Base-by-base conservation (phyloP, 2,797 vertebrate species). In the Rhinatrema bivittatum region DNA sequence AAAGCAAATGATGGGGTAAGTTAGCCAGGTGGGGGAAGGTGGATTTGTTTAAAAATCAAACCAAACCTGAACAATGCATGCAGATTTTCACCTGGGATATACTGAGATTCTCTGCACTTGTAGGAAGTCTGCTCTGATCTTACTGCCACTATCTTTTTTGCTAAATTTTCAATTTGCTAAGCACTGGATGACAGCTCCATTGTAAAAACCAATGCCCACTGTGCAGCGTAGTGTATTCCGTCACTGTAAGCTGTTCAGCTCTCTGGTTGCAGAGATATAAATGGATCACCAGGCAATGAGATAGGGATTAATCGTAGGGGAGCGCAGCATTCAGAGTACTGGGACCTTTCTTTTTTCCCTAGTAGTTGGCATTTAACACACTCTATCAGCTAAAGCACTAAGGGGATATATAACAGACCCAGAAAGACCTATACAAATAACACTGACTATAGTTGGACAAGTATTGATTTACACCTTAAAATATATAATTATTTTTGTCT, bases 401-500 rank as follows among this genome's bases (percentile, higher is more conserved):
- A 60, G 48, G n/a, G 59, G 56, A 39, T 43, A 44, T 71, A 50
- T 78, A 76, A 78, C 69, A 81, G 77, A 74, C 73, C 60, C 2
- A 33, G 60, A 65, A 74, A 72, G 71, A 63, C 68, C 66, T 65
- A 79, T 81, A 77, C 81, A 81, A 74, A 71, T 52, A 76, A 49
- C 74, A 70, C 77, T 72, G 75, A 71, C 63, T 68, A 63, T 71
- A 19, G 50, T 44, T 56, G 70, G 63, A 69, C 61, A 50, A 65
- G 54, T 73, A 78, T 80, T 78, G 81, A 82, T 81, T 82, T 80
- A 82, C 65, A 72, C 74, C n/a, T n/a, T 66, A 72, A 72, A 76
- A 80, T 81, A 80, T 74, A 81, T n/a, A n/a, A n/a, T n/a, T n/a
- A 76, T 78, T 80, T 79, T 73, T 75, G 75, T 78, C 73, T 66